Evolutionary conservation across 2,113 vertebrate genomes (phyloP).

Genomic region (Hemiscyllium ocellatum): DNA sequence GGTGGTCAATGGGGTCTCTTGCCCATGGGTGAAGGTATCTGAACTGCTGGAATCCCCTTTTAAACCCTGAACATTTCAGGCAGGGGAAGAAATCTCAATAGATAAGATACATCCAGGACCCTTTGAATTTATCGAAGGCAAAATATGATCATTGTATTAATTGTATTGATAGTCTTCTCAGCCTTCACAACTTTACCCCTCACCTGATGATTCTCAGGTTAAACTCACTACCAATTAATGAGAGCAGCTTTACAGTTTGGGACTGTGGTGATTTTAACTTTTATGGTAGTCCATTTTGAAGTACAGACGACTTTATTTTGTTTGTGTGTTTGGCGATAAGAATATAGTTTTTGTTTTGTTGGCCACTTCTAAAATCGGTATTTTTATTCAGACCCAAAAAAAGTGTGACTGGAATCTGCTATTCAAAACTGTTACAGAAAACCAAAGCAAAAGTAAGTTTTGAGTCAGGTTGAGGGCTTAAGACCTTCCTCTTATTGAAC

Average conservation of each 20-base stretch:
- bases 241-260: no score
- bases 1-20: no score
- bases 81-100: neutral
- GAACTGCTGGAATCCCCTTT: neutral
- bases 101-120: neutral
- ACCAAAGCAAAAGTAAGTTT: neutral
- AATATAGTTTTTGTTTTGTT: neutral
- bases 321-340: neutral
- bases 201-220: no score
- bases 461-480: neutral
- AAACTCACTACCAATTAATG: no score
- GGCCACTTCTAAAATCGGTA: neutral
- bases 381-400: neutral
- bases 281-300: no score
- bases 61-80: neutral
- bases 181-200: no score
- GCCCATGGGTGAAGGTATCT: no score
- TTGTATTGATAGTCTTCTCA: neutral
- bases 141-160: neutral
- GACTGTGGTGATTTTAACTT: no score
- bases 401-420: neutral
- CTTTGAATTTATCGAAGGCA: neutral
- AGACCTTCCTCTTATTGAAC: neutral
- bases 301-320: no score
- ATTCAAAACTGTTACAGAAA: neutral